Conservation (phyloP, 2,888 invertebrate genomes). For the Rotaria sp. region DNA sequence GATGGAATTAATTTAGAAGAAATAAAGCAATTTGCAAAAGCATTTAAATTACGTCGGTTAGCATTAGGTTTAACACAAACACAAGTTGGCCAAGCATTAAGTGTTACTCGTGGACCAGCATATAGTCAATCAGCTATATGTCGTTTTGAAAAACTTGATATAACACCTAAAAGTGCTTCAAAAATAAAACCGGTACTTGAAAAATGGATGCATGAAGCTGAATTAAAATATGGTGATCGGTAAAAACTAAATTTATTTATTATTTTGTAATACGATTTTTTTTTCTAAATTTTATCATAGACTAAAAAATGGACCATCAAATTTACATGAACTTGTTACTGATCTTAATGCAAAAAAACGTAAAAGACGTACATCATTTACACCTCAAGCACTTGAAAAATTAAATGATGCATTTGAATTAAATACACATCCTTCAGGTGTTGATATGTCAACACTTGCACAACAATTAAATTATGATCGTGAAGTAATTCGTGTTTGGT, state of each 20-base stretch:
- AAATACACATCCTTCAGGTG: conserved; percentile 95
- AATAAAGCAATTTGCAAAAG: conserved; percentile 95
- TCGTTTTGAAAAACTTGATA: conserved; percentile 93
- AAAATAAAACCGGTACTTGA: conserved; percentile 97
- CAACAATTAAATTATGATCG: conserved; percentile 91
- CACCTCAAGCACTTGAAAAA: conserved; percentile 86
- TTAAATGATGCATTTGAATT: conserved; percentile 89
- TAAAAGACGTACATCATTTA: conserved; percentile 89
- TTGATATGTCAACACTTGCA: conserved; percentile 84
- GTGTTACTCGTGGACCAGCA: conserved; percentile 90
- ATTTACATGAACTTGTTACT: conserved; percentile 64
- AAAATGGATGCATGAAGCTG: conserved; percentile 96
- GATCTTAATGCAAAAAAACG: conserved; percentile 85
- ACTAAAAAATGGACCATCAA: conserved; percentile 36
- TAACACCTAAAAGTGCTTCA: conserved; percentile 96
- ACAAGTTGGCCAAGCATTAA: conserved; percentile 76
- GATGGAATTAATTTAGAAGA: conserved; percentile 93
- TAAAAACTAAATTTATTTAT: conserved; percentile 6
- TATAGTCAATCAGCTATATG: conserved; percentile 98
- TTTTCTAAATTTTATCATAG: neutral
- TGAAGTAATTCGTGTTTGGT: conserved; percentile 93
- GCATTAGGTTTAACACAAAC: conserved; percentile 90
- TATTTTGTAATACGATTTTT: neutral
- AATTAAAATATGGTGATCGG: conserved; percentile 76
- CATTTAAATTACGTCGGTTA: conserved; percentile 82